A percentile compares a stretch with the other conserved stretches of the same genome.
phyloP scores from a whole-genome alignment of 1,140 invertebrate genomes.

The Drosophila watanabei region DNA sequence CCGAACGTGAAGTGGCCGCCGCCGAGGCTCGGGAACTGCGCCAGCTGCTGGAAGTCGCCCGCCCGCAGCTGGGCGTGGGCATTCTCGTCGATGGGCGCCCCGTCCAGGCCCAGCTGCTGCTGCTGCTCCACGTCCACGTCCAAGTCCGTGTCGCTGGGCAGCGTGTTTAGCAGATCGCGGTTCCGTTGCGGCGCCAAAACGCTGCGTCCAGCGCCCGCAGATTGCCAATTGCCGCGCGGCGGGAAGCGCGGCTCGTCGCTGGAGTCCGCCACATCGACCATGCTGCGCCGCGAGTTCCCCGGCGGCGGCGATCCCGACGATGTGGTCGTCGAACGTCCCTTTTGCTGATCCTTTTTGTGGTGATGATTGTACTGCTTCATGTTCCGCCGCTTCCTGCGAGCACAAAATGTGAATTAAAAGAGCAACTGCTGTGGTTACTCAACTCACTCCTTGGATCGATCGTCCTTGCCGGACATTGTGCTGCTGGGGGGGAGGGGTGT shows the following conservation, averaged over 20 bases:
- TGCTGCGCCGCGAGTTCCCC: constrained; percentile 54
- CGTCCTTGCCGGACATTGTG: constrained; percentile 78
- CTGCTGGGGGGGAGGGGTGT: not conserved
- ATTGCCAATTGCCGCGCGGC: constrained; percentile 56
- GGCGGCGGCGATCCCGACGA: constrained; percentile 73
- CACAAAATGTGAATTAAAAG: not conserved
- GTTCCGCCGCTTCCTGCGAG: constrained; percentile 68
- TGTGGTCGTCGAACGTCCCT: constrained; percentile 58
- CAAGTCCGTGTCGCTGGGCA: constrained; percentile 61
- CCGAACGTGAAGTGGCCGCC: constrained; percentile 77
- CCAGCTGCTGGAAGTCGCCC: constrained; percentile 71
- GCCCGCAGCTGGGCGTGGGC: constrained; percentile 72
- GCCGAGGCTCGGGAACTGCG: constrained; percentile 67
- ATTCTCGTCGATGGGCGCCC: constrained; percentile 61
- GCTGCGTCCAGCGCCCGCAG: constrained; percentile 13
- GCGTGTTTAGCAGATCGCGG: constrained; percentile 54
- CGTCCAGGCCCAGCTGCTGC: constrained; percentile 49
- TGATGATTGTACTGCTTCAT: constrained; percentile 74
- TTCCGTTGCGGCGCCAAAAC: constrained; percentile 59
- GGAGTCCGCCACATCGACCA: constrained; percentile 81
- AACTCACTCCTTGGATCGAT: constrained; percentile 83
- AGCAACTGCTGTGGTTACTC: constrained; percentile 9
- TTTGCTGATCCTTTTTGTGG: constrained; percentile 47
- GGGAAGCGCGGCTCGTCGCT: constrained; percentile 77
- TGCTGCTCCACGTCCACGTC: constrained; percentile 59